Conservation (phyloP, 2,797 vertebrate species). For the Cottoperca gobio region DNA sequence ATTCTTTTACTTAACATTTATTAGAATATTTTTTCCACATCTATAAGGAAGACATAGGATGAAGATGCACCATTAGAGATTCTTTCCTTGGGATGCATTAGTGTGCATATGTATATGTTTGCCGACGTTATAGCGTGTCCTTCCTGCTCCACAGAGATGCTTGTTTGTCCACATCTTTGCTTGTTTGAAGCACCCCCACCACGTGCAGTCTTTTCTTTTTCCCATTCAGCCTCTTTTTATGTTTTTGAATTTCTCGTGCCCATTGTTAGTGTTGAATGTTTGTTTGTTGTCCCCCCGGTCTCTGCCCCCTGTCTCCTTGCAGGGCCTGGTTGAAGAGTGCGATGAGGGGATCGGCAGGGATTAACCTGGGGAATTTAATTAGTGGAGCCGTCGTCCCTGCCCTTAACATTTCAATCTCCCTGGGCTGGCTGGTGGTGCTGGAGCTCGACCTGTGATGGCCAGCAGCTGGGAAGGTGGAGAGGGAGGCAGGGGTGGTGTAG, state of each 20-base stretch:
- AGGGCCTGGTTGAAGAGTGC: slow-evolving; percentile 85
- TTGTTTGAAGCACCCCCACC: slow-evolving; percentile 32
- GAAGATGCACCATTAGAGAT: background rate
- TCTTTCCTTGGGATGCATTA: background rate
- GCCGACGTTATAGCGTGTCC: background rate
- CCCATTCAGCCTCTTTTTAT: slow-evolving; percentile 43
- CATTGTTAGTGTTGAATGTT: slow-evolving; percentile 68
- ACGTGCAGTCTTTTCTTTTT: slow-evolving; percentile 42
- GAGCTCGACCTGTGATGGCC: slow-evolving; percentile 74
- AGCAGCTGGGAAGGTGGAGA: slow-evolving; percentile 59
- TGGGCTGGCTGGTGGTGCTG: slow-evolving; percentile 57
- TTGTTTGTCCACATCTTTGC: slow-evolving; percentile 48
- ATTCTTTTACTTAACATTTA: background rate
- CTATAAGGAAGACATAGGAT: background rate
- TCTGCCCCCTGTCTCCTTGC: slow-evolving; percentile 58
- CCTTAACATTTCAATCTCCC: slow-evolving; percentile 84
- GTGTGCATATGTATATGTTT: background rate
- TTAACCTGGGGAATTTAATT: slow-evolving; percentile 99
- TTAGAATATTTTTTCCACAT: background rate
- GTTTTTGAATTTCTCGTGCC: slow-evolving; percentile 18
- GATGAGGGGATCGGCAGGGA: slow-evolving; percentile 90
- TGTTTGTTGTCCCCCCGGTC: slow-evolving; percentile 70
- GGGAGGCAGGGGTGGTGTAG: slow-evolving; percentile 37
- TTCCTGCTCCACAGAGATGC: slow-evolving; percentile 5
- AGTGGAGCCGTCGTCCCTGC: slow-evolving; percentile 83